These are phyloP conservation scores for Xestia ashworthii DNA, from an alignment of 2,888 invertebrate species.

Conservation along the genomic window DNA sequence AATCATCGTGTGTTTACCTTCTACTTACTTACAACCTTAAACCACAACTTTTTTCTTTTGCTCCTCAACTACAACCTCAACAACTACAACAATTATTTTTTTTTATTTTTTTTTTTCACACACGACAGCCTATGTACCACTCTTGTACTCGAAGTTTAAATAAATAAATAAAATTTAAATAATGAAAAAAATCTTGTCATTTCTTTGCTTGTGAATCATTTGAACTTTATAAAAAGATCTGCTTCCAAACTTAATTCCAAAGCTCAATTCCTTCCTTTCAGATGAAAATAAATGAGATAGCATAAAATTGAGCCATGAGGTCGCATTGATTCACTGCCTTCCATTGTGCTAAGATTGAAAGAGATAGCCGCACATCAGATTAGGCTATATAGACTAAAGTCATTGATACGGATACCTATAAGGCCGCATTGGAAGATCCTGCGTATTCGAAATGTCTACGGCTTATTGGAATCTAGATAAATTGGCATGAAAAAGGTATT, in stretches of 20 bases:
- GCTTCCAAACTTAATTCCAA: not conserved
- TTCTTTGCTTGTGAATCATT: not conserved
- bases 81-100: too few species aligned
- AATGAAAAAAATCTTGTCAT: not conserved
- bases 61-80: too few species aligned
- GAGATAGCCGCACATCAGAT: slow-evolving; percentile 46
- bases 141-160: too few species aligned
- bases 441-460: slow-evolving; percentile 25
- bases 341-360: slow-evolving; percentile 53
- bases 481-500: slow-evolving; percentile 29
- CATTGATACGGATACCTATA: slow-evolving; percentile 47
- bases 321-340: slow-evolving; percentile 45
- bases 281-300: slow-evolving; percentile 32
- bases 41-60: too few species aligned
- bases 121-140: too few species aligned
- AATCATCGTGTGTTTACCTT: too few species aligned
- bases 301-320: slow-evolving; percentile 51
- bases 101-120: too few species aligned
- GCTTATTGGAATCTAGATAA: slow-evolving; percentile 49
- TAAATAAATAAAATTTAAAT: not conserved
- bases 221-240: slow-evolving; percentile 8
- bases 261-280: slow-evolving; percentile 6
- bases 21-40: too few species aligned
- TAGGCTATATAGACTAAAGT: slow-evolving; percentile 39
- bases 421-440: slow-evolving; percentile 37